Conservation (phyloP, 2,797 vertebrate genomes). For the Notolepis coatsorum region DNA sequence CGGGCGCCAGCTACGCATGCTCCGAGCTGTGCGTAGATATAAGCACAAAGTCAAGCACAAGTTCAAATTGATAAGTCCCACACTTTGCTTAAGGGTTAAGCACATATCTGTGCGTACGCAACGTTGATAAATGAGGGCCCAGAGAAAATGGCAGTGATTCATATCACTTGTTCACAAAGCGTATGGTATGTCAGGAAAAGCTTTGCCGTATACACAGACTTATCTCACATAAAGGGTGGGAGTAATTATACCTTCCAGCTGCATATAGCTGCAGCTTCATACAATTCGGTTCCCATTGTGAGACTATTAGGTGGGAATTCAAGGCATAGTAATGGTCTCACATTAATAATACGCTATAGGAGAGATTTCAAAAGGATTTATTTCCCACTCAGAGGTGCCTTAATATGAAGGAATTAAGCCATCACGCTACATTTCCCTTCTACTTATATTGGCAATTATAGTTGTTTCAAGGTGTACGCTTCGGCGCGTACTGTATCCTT, state of each 20-base stretch:
- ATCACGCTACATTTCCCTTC: background rate
- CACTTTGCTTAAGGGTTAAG: no score
- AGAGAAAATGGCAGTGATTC: background rate
- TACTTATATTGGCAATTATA: background rate
- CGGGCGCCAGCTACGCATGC: no score
- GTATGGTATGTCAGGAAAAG: background rate
- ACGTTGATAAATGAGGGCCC: conserved; percentile 1
- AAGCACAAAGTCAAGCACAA: no score
- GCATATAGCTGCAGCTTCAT: background rate
- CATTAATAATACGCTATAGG: background rate
- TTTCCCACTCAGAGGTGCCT: background rate
- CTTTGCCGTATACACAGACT: background rate
- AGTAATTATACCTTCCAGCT: background rate
- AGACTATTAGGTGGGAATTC: conserved; percentile 4
- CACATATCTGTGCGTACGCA: no score
- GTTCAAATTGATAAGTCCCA: no score
- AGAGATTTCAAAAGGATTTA: background rate
- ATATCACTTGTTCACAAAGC: background rate
- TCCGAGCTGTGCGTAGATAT: no score
- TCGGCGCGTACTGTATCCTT: conserved; percentile 8
- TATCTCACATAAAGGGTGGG: background rate
- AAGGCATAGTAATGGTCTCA: background rate
- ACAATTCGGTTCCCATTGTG: background rate
- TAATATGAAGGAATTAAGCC: background rate
- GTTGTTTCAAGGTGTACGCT: conserved; percentile 8